Base-by-base conservation (phyloP, 2,113 vertebrate genomes). In the Oenanthe melanoleuca region DNA sequence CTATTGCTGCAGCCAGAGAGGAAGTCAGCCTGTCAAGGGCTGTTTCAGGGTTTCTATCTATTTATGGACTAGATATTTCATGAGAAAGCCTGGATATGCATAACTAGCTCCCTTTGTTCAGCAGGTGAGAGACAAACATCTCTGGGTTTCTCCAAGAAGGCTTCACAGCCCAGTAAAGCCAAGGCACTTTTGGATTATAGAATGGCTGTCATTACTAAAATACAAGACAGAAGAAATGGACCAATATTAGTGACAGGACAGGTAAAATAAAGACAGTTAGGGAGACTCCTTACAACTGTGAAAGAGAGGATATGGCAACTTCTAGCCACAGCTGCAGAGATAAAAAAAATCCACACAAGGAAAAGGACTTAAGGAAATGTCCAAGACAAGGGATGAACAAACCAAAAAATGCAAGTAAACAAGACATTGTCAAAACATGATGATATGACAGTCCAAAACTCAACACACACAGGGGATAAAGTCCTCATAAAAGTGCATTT, bases 401-500 rank as follows among this genome's bases (percentile, higher is more conserved):
- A 33, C 14, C 59, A 59, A 87, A 78, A 92, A 87, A 85, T 28
- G 15, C 60, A 52, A 70, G 12, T 45, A 67, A 59, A 80, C 21
- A 70, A 69, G 56, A 57, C 26, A 22, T 2, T 44, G 59, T 44
- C 74, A 73, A 70, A 83, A 31, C 18, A 50, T 0, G 28, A 49
- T 50, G n/a, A n/a, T 29, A 12, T 3, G n/a, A 33, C 20, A 66
- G 33, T 23, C 63, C 55, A 61, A 79, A 69, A 55, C 21, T 42
- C 71, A 87, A 40, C 11, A 49, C 0, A 0, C 20, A 14, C 0
- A 24, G 47, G 14, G 8, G 28, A 12, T 40, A 47, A 79, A 34
- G 70, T 52, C 55, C 66, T 86, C 47, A 33, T 86, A 44, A 88
- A 81, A 83, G 26, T 0, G 0, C 24, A 59, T 85, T 91, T 90